phyloP scores from a whole-genome alignment of 2,113 vertebrate genomes.

The Hippocampus barbouri region DNA sequence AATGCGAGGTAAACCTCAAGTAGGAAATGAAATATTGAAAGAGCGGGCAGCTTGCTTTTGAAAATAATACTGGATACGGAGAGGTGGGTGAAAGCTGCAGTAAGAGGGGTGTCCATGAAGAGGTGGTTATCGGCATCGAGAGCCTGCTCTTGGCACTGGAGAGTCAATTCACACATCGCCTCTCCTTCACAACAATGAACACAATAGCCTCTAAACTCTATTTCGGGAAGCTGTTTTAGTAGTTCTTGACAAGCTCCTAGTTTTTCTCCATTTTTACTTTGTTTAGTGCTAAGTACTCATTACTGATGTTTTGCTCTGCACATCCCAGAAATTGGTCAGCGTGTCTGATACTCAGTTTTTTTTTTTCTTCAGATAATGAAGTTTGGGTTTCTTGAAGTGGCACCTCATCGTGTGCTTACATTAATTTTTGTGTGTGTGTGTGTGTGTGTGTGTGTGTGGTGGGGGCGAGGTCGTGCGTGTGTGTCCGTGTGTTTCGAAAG shows the following conservation, averaged over 20 bases:
- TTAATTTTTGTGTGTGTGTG: too few species aligned
- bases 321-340: constrained; percentile 24
- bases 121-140: constrained; percentile 49
- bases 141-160: constrained; percentile 41
- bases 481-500: too few species aligned
- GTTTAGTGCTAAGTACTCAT: constrained; percentile 46
- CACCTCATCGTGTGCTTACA: background rate
- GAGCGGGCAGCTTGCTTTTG: constrained; percentile 31
- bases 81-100: constrained; percentile 37
- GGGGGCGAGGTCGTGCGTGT: too few species aligned
- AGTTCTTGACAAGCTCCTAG: constrained; percentile 18
- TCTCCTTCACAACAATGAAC: background rate
- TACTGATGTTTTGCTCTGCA: constrained; percentile 38
- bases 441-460: too few species aligned
- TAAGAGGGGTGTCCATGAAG: constrained; percentile 43
- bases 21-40: constrained; percentile 61
- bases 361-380: too few species aligned
- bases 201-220: background rate
- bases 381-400: background rate
- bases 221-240: background rate
- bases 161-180: constrained; percentile 27
- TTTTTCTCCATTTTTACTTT: constrained; percentile 30
- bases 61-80: constrained; percentile 44
- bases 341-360: background rate
- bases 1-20: constrained; percentile 51